Evolutionary conservation across 2,113 vertebrate species (phyloP), one percentile per base, ranked within the genome.

Genomic region (Genyomyrus donnyi): DNA sequence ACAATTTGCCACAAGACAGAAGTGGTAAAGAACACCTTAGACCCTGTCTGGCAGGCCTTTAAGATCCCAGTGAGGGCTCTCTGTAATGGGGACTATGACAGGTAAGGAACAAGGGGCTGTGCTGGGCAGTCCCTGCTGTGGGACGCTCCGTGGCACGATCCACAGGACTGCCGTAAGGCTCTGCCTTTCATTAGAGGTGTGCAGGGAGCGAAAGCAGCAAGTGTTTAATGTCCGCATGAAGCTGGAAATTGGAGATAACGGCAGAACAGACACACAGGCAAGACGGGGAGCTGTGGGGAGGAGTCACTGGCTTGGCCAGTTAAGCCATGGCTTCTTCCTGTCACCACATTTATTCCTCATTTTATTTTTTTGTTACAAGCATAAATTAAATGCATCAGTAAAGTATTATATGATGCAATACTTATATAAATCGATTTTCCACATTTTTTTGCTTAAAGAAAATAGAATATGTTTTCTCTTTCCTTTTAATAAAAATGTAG

Each of bases 1-100:
- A 98, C 97, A 90, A 97, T 98, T 93, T 98, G 97, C 93, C 97
- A 98, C 93, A 98, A 98, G 94, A 98, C 97, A 66, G 97, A 98
- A 93, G 97, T 98, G 21, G 92, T 98, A 91, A 98, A 98, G 95
- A 97, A 98, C 91, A 98, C 97, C 0, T 91, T 98, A 92, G 98
- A 98, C 93, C 97, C 97, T 0, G 97, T 98, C 88, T 98, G 97
- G 97, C 97, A 98, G 91, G 97, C 97, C 46, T 98, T 98, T 93
- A 97, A 97, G 94, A 96, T 98, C 90, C 96, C 97, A 0, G 97
- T 98, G 50, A 95, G 97, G 91, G 97, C 97, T 45, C 95, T 98
- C 89, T 98, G 97, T 92, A 98, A 98, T n/a, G 97, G 97, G 66
- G 97, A 98, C 93, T 97, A 96, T 88, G 97, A 98, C 95, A 95